Conservation (phyloP, 2,113 vertebrate species). For the Saguinus imperator region DNA sequence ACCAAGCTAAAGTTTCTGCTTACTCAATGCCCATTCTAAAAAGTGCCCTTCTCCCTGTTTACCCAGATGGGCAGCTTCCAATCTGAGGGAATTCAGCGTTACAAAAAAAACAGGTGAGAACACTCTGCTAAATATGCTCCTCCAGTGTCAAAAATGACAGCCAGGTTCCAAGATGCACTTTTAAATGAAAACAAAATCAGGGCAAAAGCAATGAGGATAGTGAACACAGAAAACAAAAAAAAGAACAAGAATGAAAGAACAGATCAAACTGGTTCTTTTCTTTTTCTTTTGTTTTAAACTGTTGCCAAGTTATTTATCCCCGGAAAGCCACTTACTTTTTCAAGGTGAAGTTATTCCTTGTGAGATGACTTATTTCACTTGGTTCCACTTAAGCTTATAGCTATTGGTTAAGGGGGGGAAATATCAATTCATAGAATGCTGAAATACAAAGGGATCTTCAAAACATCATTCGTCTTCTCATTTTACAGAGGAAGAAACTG, state of each 20-base stretch:
- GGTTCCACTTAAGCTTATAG: background rate
- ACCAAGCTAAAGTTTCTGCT: background rate
- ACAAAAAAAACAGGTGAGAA: constrained; percentile 53
- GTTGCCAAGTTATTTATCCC: background rate
- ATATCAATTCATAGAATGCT: background rate
- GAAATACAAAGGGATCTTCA: background rate
- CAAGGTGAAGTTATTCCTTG: constrained; percentile 6
- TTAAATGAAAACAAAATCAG: background rate
- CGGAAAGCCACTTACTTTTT: background rate
- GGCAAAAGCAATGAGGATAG: background rate
- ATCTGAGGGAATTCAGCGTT: background rate
- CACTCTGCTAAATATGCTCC: constrained; percentile 80
- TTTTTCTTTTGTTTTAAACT: background rate
- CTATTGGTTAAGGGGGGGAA: background rate
- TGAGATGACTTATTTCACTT: background rate
- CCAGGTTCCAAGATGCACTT: constrained; percentile 58
- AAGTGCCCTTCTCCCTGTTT: background rate
- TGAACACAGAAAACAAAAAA: background rate
- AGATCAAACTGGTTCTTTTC: background rate
- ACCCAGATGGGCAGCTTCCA: background rate
- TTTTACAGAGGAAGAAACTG: background rate
- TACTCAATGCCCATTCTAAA: rapidly evolving
- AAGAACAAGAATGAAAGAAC: background rate
- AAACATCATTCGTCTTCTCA: background rate
- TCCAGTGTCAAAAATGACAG: constrained; percentile 84